phyloP scores from a whole-genome alignment of 2,113 vertebrate genomes.

The Sinocyclocheilus grahami region DNA sequence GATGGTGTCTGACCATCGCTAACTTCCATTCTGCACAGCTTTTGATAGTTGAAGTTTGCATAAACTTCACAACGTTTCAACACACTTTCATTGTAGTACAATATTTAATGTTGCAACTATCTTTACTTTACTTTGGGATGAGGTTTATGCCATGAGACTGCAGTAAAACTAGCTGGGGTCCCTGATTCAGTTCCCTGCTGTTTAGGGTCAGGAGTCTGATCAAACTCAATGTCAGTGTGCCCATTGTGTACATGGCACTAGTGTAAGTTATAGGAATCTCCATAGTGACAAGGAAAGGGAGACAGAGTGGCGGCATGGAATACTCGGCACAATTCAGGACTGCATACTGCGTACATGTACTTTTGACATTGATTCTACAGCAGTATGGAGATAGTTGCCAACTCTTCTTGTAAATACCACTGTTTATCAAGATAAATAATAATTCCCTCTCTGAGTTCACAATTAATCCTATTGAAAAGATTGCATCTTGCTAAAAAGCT shows the following conservation, averaged over 20 bases:
- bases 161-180: constrained; percentile 83
- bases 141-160: constrained; percentile 52
- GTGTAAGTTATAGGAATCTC: constrained; percentile 95
- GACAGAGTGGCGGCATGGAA: constrained; percentile 92
- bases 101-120: background rate
- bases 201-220: constrained; percentile 93
- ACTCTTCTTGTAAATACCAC: background rate
- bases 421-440: background rate
- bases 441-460: background rate
- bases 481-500: background rate
- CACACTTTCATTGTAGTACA: background rate
- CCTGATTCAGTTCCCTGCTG: constrained; percentile 74
- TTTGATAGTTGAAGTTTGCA: constrained; percentile 2
- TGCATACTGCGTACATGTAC: constrained; percentile 77
- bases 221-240: constrained; percentile 98
- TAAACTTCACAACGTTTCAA: background rate
- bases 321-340: constrained; percentile 81
- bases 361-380: constrained; percentile 49
- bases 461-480: background rate
- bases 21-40: background rate
- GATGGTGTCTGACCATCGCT: background rate
- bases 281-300: constrained; percentile 89
- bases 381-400: constrained; percentile 27
- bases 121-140: background rate
- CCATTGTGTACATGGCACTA: constrained; percentile 85